Evolutionary conservation across 2,797 vertebrate genomes (phyloP).

Genomic region (Cetoscarus ocellatus): DNA sequence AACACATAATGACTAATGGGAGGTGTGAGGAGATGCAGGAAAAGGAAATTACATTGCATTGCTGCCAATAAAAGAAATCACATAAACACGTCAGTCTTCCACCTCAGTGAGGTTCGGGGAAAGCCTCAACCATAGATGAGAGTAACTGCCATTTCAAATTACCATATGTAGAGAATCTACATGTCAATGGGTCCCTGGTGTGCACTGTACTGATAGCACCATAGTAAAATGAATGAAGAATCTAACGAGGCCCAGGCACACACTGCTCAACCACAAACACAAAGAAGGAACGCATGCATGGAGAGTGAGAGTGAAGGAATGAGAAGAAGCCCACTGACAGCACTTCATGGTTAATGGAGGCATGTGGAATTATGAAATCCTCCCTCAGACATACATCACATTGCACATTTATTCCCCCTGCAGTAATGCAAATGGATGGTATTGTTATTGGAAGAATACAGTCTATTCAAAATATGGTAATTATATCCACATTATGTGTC

Average conservation of each 20-base stretch:
- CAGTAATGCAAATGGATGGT: conserved; percentile 33
- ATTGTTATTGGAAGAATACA: conserved; percentile 44
- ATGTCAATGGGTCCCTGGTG: conserved; percentile 62
- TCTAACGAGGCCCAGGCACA: conserved; percentile 20
- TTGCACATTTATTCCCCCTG: conserved; percentile 34
- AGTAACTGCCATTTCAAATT: conserved; percentile 39
- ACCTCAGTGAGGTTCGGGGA: conserved; percentile 2
- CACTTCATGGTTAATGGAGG: conserved; percentile 40
- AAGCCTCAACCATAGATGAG: conserved; percentile 19
- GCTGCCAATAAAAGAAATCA: conserved; percentile 32
- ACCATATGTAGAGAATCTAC: conserved; percentile 45
- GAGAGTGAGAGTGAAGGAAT: neutral
- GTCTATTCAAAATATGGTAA: conserved; percentile 54
- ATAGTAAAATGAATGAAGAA: conserved; percentile 58
- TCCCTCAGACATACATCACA: conserved; percentile 34
- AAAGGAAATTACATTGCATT: conserved; percentile 22
- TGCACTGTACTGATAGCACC: conserved; percentile 63
- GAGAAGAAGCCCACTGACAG: conserved; percentile 31
- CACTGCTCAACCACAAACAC: conserved; percentile 22
- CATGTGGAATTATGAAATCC: conserved; percentile 39
- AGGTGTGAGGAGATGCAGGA: conserved; percentile 2
- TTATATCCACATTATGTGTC: conserved; percentile 48
- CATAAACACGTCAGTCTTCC: conserved; percentile 37
- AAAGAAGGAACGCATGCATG: conserved; percentile 15
- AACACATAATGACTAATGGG: conserved; percentile 7